phyloP scores from a whole-genome alignment of 2,888 invertebrate genomes.

The Lapara coniferarum region DNA sequence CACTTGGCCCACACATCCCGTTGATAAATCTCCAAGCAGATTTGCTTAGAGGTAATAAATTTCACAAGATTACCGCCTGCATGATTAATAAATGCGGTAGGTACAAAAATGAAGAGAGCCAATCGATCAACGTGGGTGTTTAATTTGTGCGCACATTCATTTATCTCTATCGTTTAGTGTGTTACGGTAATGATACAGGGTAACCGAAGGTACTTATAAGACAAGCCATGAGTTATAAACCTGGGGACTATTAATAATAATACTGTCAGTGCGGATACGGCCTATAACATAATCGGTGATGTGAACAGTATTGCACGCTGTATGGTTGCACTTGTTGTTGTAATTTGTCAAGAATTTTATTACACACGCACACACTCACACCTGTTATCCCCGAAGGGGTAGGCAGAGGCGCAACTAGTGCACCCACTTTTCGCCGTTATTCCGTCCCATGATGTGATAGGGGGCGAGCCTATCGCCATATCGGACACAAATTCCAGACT shows the following conservation, averaged over 20 bases:
- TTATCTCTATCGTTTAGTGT: conserved; percentile 72
- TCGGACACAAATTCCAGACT: too few species aligned
- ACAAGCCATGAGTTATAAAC: conserved; percentile 15
- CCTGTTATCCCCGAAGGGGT: too few species aligned
- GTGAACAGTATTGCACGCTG: neutral
- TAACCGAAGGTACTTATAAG: conserved; percentile 42
- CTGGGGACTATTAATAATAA: conserved; percentile 13
- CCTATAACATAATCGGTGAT: neutral
- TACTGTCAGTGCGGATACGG: neutral
- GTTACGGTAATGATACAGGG: conserved; percentile 63
- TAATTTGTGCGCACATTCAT: conserved; percentile 74
- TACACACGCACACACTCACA: too few species aligned
- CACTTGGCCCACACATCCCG: conserved; percentile 75
- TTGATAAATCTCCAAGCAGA: conserved; percentile 79
- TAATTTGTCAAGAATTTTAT: too few species aligned
- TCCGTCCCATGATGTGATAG: too few species aligned
- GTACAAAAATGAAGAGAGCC: conserved; percentile 78
- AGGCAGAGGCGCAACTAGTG: too few species aligned
- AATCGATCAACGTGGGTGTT: conserved; percentile 82
- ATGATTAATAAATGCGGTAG: conserved; percentile 74
- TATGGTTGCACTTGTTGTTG: too few species aligned
- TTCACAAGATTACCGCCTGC: conserved; percentile 76
- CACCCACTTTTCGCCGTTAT: too few species aligned
- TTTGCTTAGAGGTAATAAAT: conserved; percentile 83
- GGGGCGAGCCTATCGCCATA: too few species aligned